phyloP scores from a whole-genome alignment of 2,888 invertebrate genomes.

The Pardosa pseudoannulata region DNA sequence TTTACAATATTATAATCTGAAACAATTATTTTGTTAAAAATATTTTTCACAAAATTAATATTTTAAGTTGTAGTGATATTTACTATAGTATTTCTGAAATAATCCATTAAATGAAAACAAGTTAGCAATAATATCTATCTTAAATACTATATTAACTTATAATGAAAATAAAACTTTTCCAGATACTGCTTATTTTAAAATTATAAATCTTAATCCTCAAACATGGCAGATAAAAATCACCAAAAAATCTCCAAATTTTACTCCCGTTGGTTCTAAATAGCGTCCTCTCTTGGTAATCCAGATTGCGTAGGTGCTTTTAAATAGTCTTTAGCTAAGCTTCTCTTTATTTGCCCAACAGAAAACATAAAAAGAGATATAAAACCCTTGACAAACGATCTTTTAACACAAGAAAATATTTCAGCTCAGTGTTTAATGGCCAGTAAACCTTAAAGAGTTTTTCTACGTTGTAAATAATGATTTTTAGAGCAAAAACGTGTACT shows the following conservation, averaged over 20 bases:
- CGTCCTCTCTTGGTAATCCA: neutral
- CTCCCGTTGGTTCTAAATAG: neutral
- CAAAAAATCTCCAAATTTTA: neutral
- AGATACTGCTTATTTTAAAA: no score
- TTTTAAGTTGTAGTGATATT: no score
- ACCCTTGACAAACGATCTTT: neutral
- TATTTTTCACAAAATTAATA: no score
- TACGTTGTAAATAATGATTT: neutral
- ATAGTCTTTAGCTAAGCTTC: neutral
- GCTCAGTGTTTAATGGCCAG: neutral
- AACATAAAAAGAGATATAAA: neutral
- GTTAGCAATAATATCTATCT: no score
- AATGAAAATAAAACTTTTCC: no score
- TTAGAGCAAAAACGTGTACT: neutral
- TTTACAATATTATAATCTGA: no score
- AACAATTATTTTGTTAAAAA: no score
- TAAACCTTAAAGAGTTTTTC: neutral
- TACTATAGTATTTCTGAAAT: no score
- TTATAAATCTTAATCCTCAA: no score
- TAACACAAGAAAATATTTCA: neutral
- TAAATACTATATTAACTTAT: no score
- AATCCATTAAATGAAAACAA: no score
- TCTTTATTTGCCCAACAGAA: neutral
- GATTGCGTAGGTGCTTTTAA: neutral
- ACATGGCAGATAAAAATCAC: no score